These are phyloP conservation scores for Toxotes lorentzi DNA, from an alignment of 2,797 vertebrate species.

Conservation along the genomic window DNA sequence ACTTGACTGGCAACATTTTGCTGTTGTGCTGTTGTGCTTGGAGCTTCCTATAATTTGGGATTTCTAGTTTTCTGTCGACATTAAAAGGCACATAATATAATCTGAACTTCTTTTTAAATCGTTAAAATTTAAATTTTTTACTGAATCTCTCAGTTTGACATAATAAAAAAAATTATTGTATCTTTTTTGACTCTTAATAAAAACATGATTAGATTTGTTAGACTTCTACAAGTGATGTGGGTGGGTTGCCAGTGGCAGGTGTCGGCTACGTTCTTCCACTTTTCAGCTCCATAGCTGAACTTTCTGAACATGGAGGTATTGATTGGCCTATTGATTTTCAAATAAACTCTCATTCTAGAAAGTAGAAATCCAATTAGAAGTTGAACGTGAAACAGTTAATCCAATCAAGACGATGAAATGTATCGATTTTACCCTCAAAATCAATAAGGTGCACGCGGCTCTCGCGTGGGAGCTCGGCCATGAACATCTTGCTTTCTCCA, in stretches of 20 bases:
- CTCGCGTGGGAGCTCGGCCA: slow-evolving; percentile 13
- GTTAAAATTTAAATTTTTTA: not conserved
- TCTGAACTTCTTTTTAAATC: not conserved
- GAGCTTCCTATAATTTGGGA: not conserved
- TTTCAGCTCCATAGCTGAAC: slow-evolving; percentile 59
- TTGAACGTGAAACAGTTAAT: slow-evolving; percentile 81
- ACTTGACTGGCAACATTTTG: not conserved
- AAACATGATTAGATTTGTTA: slow-evolving; percentile 35
- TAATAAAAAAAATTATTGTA: not conserved
- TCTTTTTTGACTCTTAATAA: not conserved
- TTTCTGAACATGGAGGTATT: slow-evolving; percentile 71
- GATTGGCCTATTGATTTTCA: slow-evolving; percentile 87
- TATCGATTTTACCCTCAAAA: slow-evolving; percentile 81
- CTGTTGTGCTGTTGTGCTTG: not conserved
- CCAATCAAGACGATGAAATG: slow-evolving; percentile 82
- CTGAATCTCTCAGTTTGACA: not conserved
- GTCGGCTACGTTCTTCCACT: slow-evolving; percentile 47
- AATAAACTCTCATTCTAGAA: slow-evolving; percentile 76
- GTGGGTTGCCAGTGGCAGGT: slow-evolving; percentile 54
- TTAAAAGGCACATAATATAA: not conserved
- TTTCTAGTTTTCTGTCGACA: not conserved
- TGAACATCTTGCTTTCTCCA: slow-evolving; percentile 47
- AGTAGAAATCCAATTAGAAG: slow-evolving; percentile 87
- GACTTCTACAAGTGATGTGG: slow-evolving; percentile 9
- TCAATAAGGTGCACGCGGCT: slow-evolving; percentile 72